Percentiles rank a stretch among this genome's conserved stretches.
Evolutionary conservation across 2,888 invertebrate genomes (phyloP).

Genomic region (Colostygia pectinataria): DNA sequence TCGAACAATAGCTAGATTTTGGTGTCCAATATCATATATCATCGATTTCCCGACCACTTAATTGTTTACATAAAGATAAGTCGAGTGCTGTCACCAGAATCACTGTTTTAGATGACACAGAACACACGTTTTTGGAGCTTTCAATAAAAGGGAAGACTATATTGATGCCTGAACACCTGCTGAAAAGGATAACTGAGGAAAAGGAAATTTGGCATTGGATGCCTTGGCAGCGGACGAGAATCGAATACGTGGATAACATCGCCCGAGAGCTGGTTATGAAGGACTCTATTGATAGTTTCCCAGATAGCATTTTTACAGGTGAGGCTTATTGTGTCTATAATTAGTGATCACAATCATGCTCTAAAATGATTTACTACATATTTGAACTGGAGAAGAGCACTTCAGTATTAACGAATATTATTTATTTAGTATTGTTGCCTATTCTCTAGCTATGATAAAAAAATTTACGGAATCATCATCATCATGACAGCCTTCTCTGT

Average conservation of each 20-base stretch:
- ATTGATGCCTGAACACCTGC: conserved; percentile 55
- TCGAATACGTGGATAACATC: conserved; percentile 53
- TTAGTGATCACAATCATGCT: too few relatives aligned
- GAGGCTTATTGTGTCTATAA: too few relatives aligned
- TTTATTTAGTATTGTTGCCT: too few relatives aligned
- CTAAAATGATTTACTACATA: too few relatives aligned
- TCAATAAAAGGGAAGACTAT: conserved; percentile 56
- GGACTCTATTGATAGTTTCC: conserved; percentile 83
- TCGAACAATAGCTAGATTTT: conserved; percentile 1
- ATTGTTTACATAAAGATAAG: conserved; percentile 5
- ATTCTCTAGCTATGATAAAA: too few relatives aligned
- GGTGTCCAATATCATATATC: conserved; percentile 3
- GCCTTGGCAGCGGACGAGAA: conserved; percentile 70
- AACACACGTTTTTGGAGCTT: conserved; percentile 33
- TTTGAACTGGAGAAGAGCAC: too few relatives aligned
- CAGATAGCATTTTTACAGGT: conserved; percentile 72
- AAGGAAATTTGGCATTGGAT: conserved; percentile 67
- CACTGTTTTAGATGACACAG: conserved; percentile 50
- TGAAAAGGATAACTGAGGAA: conserved; percentile 57
- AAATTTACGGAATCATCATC: too few relatives aligned
- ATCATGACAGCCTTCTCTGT: too few relatives aligned
- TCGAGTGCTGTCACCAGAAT: neutral
- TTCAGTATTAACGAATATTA: too few relatives aligned
- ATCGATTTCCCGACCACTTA: conserved; percentile 9
- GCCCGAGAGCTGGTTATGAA: conserved; percentile 43